Evolutionary conservation across 2,797 vertebrate genomes (phyloP).

Genomic region (Staurois parvus): DNA sequence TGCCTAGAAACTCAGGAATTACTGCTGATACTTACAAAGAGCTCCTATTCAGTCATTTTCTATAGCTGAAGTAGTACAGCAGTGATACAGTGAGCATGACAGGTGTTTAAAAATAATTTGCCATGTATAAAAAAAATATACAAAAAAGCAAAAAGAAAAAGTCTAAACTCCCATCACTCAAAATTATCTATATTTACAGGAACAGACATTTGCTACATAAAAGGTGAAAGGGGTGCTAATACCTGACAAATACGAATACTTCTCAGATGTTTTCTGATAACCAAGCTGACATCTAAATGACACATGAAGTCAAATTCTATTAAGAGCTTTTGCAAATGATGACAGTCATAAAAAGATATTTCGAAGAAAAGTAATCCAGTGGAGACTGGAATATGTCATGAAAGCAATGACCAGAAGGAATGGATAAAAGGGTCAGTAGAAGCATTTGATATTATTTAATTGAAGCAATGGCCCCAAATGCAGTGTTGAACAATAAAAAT

Average conservation of each 20-base stretch:
- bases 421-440: constrained; percentile 41
- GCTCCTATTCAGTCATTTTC: constrained; percentile 51
- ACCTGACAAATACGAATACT: constrained; percentile 72
- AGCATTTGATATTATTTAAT: constrained; percentile 38
- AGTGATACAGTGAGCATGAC: constrained; percentile 69
- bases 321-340: constrained; percentile 71
- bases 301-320: constrained; percentile 71
- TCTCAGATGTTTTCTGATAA: constrained; percentile 73
- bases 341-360: constrained; percentile 69
- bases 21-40: constrained; percentile 42
- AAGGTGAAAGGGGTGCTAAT: constrained; percentile 66
- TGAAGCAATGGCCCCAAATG: constrained; percentile 2
- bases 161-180: constrained; percentile 55
- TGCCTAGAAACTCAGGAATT: constrained; percentile 41
- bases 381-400: constrained; percentile 13
- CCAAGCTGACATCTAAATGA: constrained; percentile 72
- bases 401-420: constrained; percentile 33
- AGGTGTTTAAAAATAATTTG: constrained; percentile 72
- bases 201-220: constrained; percentile 65
- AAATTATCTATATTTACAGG: constrained; percentile 56
- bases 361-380: constrained; percentile 60
- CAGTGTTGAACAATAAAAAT: neutral
- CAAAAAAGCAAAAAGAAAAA: constrained; percentile 34
- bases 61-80: constrained; percentile 70
- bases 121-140: constrained; percentile 47